Evolutionary conservation across 2,888 invertebrate species (phyloP), one percentile per base, ranked within the genome.

Genomic region (Hypomecis punctinalis): DNA sequence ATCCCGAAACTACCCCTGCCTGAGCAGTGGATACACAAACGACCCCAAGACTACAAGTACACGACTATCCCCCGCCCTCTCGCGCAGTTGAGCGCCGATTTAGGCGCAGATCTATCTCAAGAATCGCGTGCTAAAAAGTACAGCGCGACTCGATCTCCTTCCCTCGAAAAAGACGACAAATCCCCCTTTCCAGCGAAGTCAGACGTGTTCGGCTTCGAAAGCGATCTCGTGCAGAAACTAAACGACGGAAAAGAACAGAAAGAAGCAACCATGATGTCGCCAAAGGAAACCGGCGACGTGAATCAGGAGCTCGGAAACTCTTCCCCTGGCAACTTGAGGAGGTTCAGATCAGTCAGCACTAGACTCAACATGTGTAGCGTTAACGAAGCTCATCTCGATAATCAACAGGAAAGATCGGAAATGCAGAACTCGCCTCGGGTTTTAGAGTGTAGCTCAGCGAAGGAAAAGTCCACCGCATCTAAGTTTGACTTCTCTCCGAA

Each of bases 101-200:
- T 90, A 10, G 89, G 88, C 6, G 84, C 84, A 0, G 90, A 91
- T 46, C 69, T 89, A 46, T 76, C 75, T 3, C 85, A 86, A 49
- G 90, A 88, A 56, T 75, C 84, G 0, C 78, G 88, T n/a, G 81
- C 86, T 1, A 91, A 89, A 61, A 91, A 90, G 65, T 92, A 76
- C 69, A 92, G 93, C 60, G 93, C 90, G 0, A 93, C 93, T 0
- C 76, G 93, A 8, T 93, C 93, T 0, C 93, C 93, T 0, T 93
- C 93, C 0, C 74, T 93, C n/a, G 93, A 93, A 65, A 93, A 92
- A 71, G 93, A 93, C 89, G 93, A 93, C 3, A 93, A 90, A 62
- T 89, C 90, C 0, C 93, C 93, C 6, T 91, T 93, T 62, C 67
- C 86, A 9, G 88, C 86, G 0, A 85, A 84, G 51, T 76, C 81